phyloP scores from a whole-genome alignment of 2,113 vertebrate species.

The Galbula dea region DNA sequence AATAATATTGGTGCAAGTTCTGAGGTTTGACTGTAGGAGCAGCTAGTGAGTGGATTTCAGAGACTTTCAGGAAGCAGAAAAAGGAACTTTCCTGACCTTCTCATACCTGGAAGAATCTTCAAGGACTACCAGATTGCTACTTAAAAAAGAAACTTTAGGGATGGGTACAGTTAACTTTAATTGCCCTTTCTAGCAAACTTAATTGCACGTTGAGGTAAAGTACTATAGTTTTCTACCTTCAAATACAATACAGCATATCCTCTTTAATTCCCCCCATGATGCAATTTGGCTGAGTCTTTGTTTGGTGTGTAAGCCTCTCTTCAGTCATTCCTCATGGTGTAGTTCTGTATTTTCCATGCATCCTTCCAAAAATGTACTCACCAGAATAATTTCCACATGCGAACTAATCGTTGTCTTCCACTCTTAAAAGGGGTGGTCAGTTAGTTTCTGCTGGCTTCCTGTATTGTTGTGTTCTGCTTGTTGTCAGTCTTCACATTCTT shows the following conservation, averaged over 20 bases:
- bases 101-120: not conserved
- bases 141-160: not conserved
- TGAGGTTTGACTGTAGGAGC: not conserved
- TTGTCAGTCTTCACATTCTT: not conserved
- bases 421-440: not conserved
- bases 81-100: not conserved
- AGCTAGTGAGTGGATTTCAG: not conserved
- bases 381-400: not conserved
- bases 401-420: not conserved
- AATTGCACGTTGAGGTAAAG: not conserved
- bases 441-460: not conserved
- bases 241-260: not conserved
- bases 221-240: not conserved
- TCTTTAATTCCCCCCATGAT: not conserved
- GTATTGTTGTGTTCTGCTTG: not conserved
- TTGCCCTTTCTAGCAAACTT: not conserved
- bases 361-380: conserved; percentile 33
- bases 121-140: not conserved
- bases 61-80: not conserved
- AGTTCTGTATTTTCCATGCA: conserved; percentile 30
- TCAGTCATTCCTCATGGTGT: not conserved
- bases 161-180: not conserved
- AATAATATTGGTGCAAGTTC: not conserved
- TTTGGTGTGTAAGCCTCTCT: conserved; percentile 5
- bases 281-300: not conserved